Base-by-base conservation (phyloP, 2,113 vertebrate species). In the Setophaga petechia region DNA sequence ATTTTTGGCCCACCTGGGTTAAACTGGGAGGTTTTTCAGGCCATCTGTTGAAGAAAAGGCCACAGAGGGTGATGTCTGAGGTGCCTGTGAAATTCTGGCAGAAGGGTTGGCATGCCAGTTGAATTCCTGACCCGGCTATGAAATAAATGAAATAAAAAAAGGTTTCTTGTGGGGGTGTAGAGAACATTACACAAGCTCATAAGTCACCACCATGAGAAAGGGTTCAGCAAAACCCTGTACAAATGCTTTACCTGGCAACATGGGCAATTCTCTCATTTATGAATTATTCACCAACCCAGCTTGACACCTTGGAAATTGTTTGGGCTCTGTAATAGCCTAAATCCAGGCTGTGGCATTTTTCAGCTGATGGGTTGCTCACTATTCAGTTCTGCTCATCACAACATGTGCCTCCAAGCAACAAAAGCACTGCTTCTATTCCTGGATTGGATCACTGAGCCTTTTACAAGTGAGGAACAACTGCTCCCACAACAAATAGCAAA, bases 361-460 rank as follows among this genome's bases (percentile, higher is more conserved):
- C 82, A 93, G 85, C 84, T 87, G 79, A 75, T 27, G 73, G 41
- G 88, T 75, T 96, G 74, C 57, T 96, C 84, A 69, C 61, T 68
- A 24, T 44, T 91, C 91, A 41, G 82, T 57, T 86, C 35, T 89
- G 35, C 61, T 94, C 83, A 61, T 94, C 83, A 46, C 67, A 89
- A 84, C 79, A 57, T 41, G 79, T 75, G 82, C 93, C 85, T 88
- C 68, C 76, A 75, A 92, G 93, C 79, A 92, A 92, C 85, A 93
- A 86, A 90, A 87, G 77, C 86, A 52, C n/a, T 23, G 79, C 47
- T 96, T 63, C 94, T 96, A 74, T 90, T 96, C 83, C 62, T 61
- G 83, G 82, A 75, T 15, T 86, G 80, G 69, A 92, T 78, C 59
- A 37, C 76, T 17, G 66, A 75, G 86, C 49, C 88, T 89, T 69